Conservation (phyloP, 2,797 vertebrate genomes). For the Trachops cirrhosus region DNA sequence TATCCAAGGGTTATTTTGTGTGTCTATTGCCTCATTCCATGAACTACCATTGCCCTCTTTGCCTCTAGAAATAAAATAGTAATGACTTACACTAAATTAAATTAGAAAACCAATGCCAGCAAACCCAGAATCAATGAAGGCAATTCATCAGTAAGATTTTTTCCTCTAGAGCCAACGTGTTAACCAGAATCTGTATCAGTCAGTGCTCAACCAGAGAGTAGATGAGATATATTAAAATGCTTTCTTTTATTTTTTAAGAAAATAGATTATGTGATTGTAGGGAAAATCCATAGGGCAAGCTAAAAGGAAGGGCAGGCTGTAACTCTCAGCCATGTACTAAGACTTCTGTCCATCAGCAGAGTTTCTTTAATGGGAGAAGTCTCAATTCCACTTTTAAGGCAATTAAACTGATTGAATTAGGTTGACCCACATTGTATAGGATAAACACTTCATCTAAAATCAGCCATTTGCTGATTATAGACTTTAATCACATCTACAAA, state of each 20-base stretch:
- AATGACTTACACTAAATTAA: background rate
- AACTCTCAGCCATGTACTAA: background rate
- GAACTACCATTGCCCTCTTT: background rate
- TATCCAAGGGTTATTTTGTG: background rate
- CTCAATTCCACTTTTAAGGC: background rate
- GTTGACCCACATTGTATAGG: background rate
- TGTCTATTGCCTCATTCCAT: background rate
- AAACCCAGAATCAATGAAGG: background rate
- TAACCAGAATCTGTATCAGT: background rate
- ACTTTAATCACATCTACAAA: background rate
- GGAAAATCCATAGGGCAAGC: background rate
- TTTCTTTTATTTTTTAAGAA: background rate
- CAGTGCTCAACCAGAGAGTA: background rate
- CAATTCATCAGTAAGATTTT: background rate
- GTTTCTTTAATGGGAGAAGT: background rate
- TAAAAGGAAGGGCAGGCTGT: background rate
- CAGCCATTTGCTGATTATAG: background rate
- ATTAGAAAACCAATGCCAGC: background rate
- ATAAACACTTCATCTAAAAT: background rate
- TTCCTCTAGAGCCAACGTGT: background rate
- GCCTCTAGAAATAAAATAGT: background rate
- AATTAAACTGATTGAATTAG: background rate
- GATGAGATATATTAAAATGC: background rate
- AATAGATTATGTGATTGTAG: background rate
- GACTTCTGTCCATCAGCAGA: background rate